Evolutionary conservation across 2,113 vertebrate species (phyloP), one percentile per base, ranked within the genome.

Genomic region (Podiceps cristatus): DNA sequence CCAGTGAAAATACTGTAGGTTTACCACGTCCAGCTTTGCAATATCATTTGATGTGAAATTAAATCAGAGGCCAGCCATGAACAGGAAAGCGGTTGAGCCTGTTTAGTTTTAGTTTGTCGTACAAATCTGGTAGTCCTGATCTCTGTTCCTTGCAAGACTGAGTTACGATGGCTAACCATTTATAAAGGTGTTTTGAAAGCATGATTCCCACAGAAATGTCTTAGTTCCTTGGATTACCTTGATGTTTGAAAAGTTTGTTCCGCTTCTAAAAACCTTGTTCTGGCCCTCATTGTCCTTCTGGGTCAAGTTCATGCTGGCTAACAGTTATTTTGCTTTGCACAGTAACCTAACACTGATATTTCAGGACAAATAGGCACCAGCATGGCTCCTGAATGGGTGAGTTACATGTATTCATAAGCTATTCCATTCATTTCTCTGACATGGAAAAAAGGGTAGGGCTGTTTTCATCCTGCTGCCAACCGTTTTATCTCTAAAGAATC

Each of bases 401-500:
- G 49, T 58, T 91, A 78, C 84, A 29, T 95, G 96, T 96, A 98
- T 96, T 97, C 93, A 96, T 87, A 96, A 96, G 59, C 85, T 59
- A 50, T 62, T 97, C 95, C 91, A 87, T 97, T 98, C 91, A 96
- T 95, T 98, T 96, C 93, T 94, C 67, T 90, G 83, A 94, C 90
- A 90, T n/a, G 82, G 90, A n/a, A 91, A 94, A 83, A 88, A 86
- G 89, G 92, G 82, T 33, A 90, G 88, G 83, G 75, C 93, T 68
- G 74, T 97, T 98, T 98, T 98, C 83, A 98, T 98, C 97, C 42
- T 79, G 35, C 86, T 97, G 96, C 97, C 91, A 97, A 58, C 66
- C 78, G 96, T 98, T 98, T 98, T 98, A 98, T 98, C 97, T 95
- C 88, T 74, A 86, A 96, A 91, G 97, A 97, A 98, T 98, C 98